These are phyloP conservation scores for Psittacula derbiana DNA, from an alignment of 2,797 vertebrate genomes.

Conservation along the genomic window DNA sequence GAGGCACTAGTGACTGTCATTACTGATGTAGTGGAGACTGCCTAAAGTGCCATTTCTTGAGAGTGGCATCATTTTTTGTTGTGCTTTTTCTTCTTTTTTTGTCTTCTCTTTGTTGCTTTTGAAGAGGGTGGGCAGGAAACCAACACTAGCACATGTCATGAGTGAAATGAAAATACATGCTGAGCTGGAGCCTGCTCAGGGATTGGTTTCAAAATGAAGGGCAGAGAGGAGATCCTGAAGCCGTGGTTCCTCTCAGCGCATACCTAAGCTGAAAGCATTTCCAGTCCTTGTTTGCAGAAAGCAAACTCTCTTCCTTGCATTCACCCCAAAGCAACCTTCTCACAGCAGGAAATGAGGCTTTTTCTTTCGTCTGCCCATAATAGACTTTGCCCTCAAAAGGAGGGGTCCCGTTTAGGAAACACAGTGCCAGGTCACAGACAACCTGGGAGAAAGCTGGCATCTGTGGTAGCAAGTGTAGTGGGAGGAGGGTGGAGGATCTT, in stretches of 20 bases:
- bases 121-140: constrained; percentile 21
- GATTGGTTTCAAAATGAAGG: not conserved
- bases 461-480: not conserved
- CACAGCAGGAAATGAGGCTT: not conserved
- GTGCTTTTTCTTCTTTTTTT: not conserved
- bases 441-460: not conserved
- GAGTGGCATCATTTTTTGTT: constrained; percentile 45
- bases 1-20: constrained; percentile 64
- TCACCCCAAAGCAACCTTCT: not conserved
- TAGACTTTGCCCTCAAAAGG: not conserved
- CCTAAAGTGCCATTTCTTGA: constrained; percentile 53
- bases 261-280: not conserved
- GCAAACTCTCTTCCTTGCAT: not conserved
- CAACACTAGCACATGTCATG: not conserved
- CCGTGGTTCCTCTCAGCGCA: not conserved
- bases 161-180: not conserved
- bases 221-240: not conserved
- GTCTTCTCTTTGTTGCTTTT: not conserved
- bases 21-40: constrained; percentile 53
- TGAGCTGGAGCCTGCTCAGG: constrained; percentile 7
- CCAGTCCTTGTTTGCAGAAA: not conserved
- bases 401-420: not conserved
- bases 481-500: not conserved
- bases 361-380: not conserved
- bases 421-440: not conserved